Conservation (phyloP, 2,797 vertebrate species). For the Platyrinchus mystaceus region DNA sequence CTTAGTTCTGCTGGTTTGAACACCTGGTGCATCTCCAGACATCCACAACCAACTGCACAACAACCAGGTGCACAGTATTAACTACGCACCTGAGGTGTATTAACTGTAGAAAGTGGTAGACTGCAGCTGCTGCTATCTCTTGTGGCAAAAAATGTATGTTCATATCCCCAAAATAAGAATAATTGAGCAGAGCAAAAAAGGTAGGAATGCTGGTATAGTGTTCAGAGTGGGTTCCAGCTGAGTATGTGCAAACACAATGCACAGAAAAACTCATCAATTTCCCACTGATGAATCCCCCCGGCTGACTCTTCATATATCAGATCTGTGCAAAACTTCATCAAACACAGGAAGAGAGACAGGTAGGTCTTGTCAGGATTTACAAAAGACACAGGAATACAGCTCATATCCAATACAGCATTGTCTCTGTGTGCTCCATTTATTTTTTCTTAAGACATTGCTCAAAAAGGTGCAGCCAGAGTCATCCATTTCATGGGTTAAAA, state of each 20-base stretch:
- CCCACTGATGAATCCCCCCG: neutral
- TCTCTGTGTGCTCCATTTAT: slow-evolving; percentile 1
- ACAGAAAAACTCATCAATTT: slow-evolving; percentile 6
- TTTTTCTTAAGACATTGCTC: neutral
- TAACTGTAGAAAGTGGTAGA: neutral
- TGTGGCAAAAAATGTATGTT: neutral
- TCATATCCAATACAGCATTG: neutral
- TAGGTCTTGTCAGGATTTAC: slow-evolving; percentile 37
- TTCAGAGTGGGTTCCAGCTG: neutral
- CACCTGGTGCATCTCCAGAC: neutral
- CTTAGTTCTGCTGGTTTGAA: neutral
- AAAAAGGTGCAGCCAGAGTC: neutral
- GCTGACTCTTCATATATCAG: slow-evolving; percentile 21
- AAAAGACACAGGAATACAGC: neutral
- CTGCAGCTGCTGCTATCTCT: neutral
- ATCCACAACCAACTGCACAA: neutral
- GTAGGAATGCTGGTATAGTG: neutral
- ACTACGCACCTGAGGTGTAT: neutral
- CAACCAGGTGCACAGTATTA: neutral
- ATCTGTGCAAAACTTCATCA: slow-evolving; percentile 32
- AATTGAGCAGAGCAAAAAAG: neutral
- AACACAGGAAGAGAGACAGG: neutral
- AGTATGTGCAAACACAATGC: neutral
- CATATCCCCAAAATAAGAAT: neutral
- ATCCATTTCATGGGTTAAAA: slow-evolving; percentile 46